Conservation (phyloP, 2,888 invertebrate species). For the Apamea sordens region DNA sequence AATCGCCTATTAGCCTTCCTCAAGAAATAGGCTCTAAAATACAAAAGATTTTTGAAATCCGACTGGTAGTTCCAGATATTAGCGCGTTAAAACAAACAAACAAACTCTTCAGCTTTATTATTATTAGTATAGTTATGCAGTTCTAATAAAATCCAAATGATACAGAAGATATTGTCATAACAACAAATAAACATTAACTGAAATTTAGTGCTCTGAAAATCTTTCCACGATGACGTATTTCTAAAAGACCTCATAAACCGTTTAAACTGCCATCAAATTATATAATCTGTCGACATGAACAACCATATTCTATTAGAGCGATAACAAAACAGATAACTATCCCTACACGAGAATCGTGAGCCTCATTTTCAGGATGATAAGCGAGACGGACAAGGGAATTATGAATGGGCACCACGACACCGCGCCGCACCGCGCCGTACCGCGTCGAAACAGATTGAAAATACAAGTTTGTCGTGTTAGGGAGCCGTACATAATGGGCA, state of each 20-base stretch:
- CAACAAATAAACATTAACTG: neutral
- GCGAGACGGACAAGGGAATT: slow-evolving; percentile 51
- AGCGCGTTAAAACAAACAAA: neutral
- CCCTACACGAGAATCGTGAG: slow-evolving; percentile 40
- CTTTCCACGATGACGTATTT: neutral
- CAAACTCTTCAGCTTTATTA: neutral
- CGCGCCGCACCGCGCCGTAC: slow-evolving; percentile 6
- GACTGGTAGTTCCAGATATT: neutral
- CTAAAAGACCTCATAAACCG: slow-evolving; percentile 2
- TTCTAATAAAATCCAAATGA: neutral
- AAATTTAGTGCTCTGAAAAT: neutral
- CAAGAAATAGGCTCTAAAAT: neutral
- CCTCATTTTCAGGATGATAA: slow-evolving; percentile 55
- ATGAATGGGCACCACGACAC: slow-evolving; percentile 39
- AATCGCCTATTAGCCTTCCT: neutral
- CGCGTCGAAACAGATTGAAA: slow-evolving; percentile 58
- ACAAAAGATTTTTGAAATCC: neutral
- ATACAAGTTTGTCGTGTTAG: slow-evolving; percentile 70
- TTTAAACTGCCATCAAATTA: slow-evolving; percentile 17
- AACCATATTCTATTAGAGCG: slow-evolving; percentile 41
- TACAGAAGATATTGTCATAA: too few species aligned
- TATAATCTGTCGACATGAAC: slow-evolving; percentile 30
- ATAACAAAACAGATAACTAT: slow-evolving; percentile 40
- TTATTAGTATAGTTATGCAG: neutral
- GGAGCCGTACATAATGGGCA: slow-evolving; percentile 79